Percentiles rank a stretch among this genome's conserved stretches.
These are phyloP conservation scores for Leistus spinibarbis DNA, from an alignment of 2,888 invertebrate species.

Conservation along the genomic window DNA sequence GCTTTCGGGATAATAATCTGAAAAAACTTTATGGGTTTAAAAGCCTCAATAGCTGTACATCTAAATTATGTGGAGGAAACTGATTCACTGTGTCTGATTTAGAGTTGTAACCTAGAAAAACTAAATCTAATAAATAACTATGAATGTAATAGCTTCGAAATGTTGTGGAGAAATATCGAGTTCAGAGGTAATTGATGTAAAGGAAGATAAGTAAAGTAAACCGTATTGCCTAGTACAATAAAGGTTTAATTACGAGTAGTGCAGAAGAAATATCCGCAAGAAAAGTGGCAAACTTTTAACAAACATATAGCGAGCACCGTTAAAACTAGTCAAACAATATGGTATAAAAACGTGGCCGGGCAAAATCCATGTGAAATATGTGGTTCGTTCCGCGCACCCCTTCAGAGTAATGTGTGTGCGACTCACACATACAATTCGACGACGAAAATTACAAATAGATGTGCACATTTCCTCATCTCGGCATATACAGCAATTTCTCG, in stretches of 20 bases:
- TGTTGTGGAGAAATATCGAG: neutral
- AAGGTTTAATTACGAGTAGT: neutral
- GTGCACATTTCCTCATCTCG: constrained; percentile 1
- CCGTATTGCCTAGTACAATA: neutral
- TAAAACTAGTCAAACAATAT: constrained; percentile 7
- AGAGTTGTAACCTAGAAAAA: neutral
- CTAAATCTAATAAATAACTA: neutral
- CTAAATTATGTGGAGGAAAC: too few relatives aligned
- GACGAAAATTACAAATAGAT: constrained; percentile 9
- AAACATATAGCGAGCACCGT: neutral
- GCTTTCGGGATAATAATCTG: too few relatives aligned
- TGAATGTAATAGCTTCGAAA: neutral
- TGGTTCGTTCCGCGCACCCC: neutral
- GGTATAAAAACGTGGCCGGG: neutral
- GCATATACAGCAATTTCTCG: constrained; percentile 1
- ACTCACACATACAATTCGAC: neutral
- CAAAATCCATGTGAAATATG: constrained; percentile 10
- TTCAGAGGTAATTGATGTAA: neutral
- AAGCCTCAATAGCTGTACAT: too few relatives aligned
- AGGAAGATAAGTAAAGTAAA: neutral
- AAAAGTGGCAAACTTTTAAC: constrained; percentile 1
- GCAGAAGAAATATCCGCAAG: neutral
- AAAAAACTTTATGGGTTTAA: too few relatives aligned
- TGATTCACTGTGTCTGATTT: too few relatives aligned
- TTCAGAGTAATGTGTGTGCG: neutral